Base-by-base conservation (phyloP, 2,113 vertebrate genomes). In the Corvus cornix region DNA sequence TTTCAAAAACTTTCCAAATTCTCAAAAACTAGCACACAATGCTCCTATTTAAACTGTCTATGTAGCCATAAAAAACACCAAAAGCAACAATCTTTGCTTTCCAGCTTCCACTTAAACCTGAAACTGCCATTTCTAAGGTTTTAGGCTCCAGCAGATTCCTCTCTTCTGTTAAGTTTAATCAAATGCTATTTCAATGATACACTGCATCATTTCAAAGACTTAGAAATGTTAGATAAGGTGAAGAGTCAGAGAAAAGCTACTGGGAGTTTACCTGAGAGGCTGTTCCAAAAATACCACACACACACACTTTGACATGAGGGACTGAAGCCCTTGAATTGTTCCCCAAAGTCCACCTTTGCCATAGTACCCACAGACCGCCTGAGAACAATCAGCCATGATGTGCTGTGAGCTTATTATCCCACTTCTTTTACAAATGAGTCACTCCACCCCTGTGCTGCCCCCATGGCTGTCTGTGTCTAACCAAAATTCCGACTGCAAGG, bases 241-340 rank as follows among this genome's bases (percentile, higher is more conserved):
- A 95, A 83, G 39, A 96, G 56, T 56, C 51, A 15, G 56, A 86
- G 79, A 55, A 96, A 95, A 93, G 79, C 85, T 90, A 74, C 5
- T 4, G 52, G 64, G 92, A 93, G 60, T 96, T 93, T 89, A 96
- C 96, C 93, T 94, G 91, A 97, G 93, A 93, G 82, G 85, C 87
- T 95, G 92, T 93, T 97, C 92, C 96, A 93, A 94, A 94, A 94
- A 84, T 43, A 90, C 52, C 79, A 78, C 74, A 28, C 51, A 33
- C 37, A 76, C 56, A 83, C 68, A 52, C 86, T 87, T 56, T 44
- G 80, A 59, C 84, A 87, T 58, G 16, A 60, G 85, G 82, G 79
- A 94, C 88, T 92, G 68, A 93, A 96, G 92, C 68, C 93, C 95
- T 93, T 81, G 63, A 85, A 84, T 46, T 46, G 76, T 18, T 91